Base-by-base conservation (phyloP, 2,797 vertebrate genomes). In the Stomatorhinus walkeri region DNA sequence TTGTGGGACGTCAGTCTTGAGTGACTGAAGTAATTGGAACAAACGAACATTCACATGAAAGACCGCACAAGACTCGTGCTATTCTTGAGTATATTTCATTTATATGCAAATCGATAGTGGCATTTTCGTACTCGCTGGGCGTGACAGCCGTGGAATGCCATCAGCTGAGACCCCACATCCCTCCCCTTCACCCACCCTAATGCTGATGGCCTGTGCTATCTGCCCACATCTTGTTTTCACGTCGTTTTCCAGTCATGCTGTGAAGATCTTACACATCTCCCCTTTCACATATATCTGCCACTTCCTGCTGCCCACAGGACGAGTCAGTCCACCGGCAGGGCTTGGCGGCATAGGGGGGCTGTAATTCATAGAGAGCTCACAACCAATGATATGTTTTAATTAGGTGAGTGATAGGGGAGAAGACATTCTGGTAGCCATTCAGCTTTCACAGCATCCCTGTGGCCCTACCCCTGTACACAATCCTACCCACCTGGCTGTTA, bases 71-170 rank as follows among this genome's bases (percentile, higher is more conserved):
- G 46, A 14, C 87, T n/a, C 2, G 1, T 91, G 88, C 88, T 64
- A 4, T 81, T 28, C 81, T 28, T 72, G 88, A 64, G 22, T 54
- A 40, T 51, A 89, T 90, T 91, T 93, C 92, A 94, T 94, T 94
- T 93, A 93, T 93, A 93, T 94, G 90, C 92, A 92, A 90, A 64
- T 93, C 85, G 90, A 90, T 87, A 92, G 92, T 94, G 94, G 93
- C 92, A 94, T 94, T 94, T 94, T 92, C 90, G 92, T 91, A 88
- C 93, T 92, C 22, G 85, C 87, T 59, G 89, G 83, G 48, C 90
- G 89, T 90, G 92, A 93, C 92, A 90, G 90, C 88, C 85, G 91
- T 88, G 91, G 93, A 94, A 93, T 93, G 91, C 89, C 91, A 90
- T 89, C 83, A 59, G 90, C 92, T 92, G 86, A 89, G 51, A 88